phyloP scores from a whole-genome alignment of 1,140 invertebrate genomes.

The Bombyx mori region ASM3026992v2 NC_085117.1:9742501-9743000 shows the following conservation, averaged over 20 bases:
- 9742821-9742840: not conserved
- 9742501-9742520: conserved; percentile 10
- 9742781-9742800: conserved; percentile 35
- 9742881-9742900: too few species aligned
- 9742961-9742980: not conserved
- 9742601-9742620: too few species aligned
- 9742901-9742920: not conserved
- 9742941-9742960: not conserved
- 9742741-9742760: conserved; percentile 22
- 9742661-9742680: not conserved
- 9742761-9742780: conserved; percentile 34
- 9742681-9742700: not conserved
- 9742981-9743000: not conserved
- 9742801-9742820: conserved; percentile 3
- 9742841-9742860: conserved; percentile 1
- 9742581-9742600: too few species aligned
- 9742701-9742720: not conserved
- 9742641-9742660: not conserved
- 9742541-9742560: conserved; percentile 8
- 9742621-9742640: not conserved
- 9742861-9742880: conserved; percentile 5
- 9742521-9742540: conserved; percentile 11
- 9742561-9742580: too few species aligned
- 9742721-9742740: conserved; percentile 1
- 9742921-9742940: not conserved